Percentiles rank a stretch among this genome's conserved stretches.
phyloP scores from a whole-genome alignment of 2,113 vertebrate species.

The Myrmecobius fasciatus region DNA sequence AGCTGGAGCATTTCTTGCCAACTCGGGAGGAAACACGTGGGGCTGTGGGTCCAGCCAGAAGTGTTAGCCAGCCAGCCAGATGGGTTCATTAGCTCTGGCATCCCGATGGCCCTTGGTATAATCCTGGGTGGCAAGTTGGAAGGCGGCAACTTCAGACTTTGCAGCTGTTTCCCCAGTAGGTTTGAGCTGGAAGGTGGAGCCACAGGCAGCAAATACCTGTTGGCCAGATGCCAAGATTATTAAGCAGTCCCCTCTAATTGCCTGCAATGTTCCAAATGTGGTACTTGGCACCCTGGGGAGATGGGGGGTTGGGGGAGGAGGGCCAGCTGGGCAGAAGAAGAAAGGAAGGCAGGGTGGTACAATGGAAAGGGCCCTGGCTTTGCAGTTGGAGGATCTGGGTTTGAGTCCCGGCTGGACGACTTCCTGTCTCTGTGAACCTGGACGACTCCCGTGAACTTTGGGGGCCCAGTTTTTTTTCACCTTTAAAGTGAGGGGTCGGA shows the following conservation, averaged over 20 bases:
- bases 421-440: background rate
- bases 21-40: constrained; percentile 27
- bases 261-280: background rate
- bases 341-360: background rate
- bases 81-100: constrained; percentile 18
- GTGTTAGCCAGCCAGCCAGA: constrained; percentile 2
- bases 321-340: background rate
- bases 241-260: background rate
- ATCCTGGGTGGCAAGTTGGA: constrained; percentile 34
- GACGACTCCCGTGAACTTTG: background rate
- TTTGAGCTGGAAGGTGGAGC: constrained; percentile 10
- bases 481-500: background rate
- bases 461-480: background rate
- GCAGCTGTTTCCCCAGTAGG: constrained; percentile 6
- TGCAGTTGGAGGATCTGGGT: background rate
- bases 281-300: background rate
- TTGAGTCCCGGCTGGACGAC: background rate
- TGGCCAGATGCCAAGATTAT: background rate
- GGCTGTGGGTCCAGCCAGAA: background rate
- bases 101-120: constrained; percentile 27
- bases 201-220: background rate
- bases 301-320: background rate
- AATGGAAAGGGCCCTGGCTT: background rate
- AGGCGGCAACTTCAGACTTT: constrained; percentile 6
- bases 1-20: background rate